Percentiles rank a stretch among this genome's conserved stretches.
phyloP scores from a whole-genome alignment of 2,888 invertebrate genomes.

The Agrotis exclamationis region DNA sequence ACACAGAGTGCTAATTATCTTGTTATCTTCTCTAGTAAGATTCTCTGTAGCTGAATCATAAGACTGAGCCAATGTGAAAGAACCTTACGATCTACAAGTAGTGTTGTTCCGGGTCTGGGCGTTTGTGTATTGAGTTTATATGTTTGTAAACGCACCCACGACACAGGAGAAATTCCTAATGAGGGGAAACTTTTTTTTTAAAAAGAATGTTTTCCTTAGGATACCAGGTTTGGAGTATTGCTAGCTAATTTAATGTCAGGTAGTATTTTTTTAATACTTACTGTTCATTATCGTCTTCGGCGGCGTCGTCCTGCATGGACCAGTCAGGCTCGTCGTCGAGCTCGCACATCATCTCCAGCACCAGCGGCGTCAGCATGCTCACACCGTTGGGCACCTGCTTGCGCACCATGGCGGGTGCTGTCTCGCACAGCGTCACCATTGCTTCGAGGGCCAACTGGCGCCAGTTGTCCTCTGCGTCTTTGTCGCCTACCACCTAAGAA shows the following conservation, averaged over 20 bases:
- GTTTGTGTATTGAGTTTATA: no score
- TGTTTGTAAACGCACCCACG: no score
- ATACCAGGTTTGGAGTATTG: no score
- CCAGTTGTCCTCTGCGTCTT: conserved; percentile 95
- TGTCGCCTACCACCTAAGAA: conserved; percentile 92
- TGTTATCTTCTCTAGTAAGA: conserved; percentile 84
- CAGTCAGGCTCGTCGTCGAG: conserved; percentile 98
- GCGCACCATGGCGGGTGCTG: conserved; percentile 98
- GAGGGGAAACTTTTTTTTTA: no score
- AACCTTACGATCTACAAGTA: conserved; percentile 72
- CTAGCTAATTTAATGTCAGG: no score
- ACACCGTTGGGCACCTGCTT: conserved; percentile 97
- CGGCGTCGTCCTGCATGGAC: conserved; percentile 96
- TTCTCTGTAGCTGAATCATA: conserved; percentile 69
- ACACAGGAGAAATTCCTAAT: no score
- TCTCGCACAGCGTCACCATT: conserved; percentile 96
- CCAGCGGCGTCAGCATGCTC: conserved; percentile 94
- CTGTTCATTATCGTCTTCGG: conserved; percentile 98
- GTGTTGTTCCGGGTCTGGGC: no score
- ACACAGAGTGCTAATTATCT: conserved; percentile 88
- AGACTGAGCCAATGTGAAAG: conserved; percentile 68
- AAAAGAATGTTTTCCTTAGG: no score
- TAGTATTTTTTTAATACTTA: conserved; percentile 69
- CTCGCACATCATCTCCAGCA: conserved; percentile 98
- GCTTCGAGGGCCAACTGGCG: conserved; percentile 98